Evolutionary conservation across 2,113 vertebrate genomes (phyloP).

Genomic region (Salvelinus alpinus): DNA sequence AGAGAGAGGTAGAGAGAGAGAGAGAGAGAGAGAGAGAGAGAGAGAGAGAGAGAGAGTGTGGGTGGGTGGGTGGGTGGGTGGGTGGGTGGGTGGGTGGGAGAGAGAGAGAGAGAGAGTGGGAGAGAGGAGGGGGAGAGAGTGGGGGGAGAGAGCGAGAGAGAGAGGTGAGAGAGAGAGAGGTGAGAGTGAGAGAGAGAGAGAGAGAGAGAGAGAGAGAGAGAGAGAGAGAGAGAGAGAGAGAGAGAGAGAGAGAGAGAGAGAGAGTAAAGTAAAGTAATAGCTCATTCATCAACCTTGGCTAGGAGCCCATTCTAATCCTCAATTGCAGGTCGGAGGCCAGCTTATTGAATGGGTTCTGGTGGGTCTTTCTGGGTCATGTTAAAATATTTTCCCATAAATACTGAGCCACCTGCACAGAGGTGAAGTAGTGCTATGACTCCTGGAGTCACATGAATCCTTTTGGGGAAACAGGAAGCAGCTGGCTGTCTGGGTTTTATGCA

Average conservation of each 20-base stretch:
- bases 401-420: constrained; percentile 6
- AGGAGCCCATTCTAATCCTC: constrained; percentile 8
- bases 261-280: not conserved
- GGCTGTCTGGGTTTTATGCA: not conserved
- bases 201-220: not conserved
- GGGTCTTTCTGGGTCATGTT: constrained; percentile 33
- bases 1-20: not conserved
- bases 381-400: constrained; percentile 36
- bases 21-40: not conserved
- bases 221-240: not conserved
- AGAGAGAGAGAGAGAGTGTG: not conserved
- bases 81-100: not conserved
- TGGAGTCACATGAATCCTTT: no score
- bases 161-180: not conserved
- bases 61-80: not conserved
- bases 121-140: not conserved
- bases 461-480: not conserved
- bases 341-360: constrained; percentile 57
- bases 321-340: constrained; percentile 21
- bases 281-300: constrained; percentile 23
- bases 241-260: not conserved
- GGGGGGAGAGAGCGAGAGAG: not conserved
- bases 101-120: not conserved
- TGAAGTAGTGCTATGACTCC: not conserved
- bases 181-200: not conserved